Base-by-base conservation (phyloP, 1,140 invertebrate genomes). In the Oryzaephilus surinamensis region DNA sequence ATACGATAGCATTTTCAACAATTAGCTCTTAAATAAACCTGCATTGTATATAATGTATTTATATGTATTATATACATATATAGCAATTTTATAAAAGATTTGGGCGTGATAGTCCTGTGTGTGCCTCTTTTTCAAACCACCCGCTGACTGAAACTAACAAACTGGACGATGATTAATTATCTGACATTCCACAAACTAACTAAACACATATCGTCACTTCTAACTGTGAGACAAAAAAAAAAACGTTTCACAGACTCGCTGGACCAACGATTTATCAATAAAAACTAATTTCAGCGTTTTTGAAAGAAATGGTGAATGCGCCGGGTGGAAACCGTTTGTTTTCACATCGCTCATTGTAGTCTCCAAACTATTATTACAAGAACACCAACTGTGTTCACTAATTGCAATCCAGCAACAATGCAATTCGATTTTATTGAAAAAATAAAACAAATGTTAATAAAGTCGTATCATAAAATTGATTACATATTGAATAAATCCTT, bases 151-250 rank as follows among this genome's bases (percentile, higher is more conserved):
- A 31, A 23, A 39, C 37, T 28, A 31, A 28, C 37, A 26, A 39
- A 39, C 37, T 39, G 31, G 37, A 39, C 33, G 29, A 28, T 39
- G 37, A 39, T 39, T 39, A 39, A 39, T 39, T 31, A 31, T 29
- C 37, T 39, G 31, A 39, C 37, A 39, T 39, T 39, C 37, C 37
- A 39, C 28, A 39, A 27, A 30, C 29, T 29, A 44, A 44, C 42
- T 44, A 44, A 44, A 44, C 42, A 44, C 42, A 44, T 37, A 44
- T 44, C 42, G 35, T 44, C 42, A 44, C 42, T 44, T 32, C 37
- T 35, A 32, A 27, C 39, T 17, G 32, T 31, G 12, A 32, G 17
- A 27, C 29, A 37, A 14, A 44, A 39, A 39, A 36, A 21, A 26
- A 7, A 18, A 21, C 23, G 33, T 27, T 27, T 36, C 28, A 36